A percentile compares a stretch with the other conserved stretches of the same genome.
phyloP scores from a whole-genome alignment of 1,140 invertebrate species.

The Aradophagus sp. region DNA sequence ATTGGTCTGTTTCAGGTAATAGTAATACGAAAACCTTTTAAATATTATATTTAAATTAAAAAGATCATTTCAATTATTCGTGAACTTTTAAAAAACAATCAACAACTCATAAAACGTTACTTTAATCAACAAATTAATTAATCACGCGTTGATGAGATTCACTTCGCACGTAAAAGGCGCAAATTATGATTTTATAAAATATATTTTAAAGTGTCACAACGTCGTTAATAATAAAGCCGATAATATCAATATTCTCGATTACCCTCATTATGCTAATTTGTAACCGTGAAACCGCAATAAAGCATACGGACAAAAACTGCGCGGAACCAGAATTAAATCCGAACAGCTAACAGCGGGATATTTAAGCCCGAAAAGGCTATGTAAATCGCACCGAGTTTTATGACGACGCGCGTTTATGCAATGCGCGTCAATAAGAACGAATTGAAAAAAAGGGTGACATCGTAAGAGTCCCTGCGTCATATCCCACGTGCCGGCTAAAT shows the following conservation, averaged over 20 bases:
- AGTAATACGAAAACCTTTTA: too few relatives aligned
- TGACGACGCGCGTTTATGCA: constrained; percentile 44
- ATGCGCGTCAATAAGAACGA: constrained; percentile 40
- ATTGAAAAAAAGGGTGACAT: constrained; percentile 62
- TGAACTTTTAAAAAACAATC: too few relatives aligned
- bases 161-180: constrained; percentile 5
- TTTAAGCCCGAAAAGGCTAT: constrained; percentile 52
- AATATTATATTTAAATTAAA: too few relatives aligned
- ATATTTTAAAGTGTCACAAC: constrained; percentile 64
- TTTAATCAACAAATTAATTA: constrained; percentile 40
- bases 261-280: constrained; percentile 56
- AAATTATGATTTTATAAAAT: constrained; percentile 45
- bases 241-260: constrained; percentile 59
- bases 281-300: constrained; percentile 34
- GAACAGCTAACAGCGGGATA: constrained; percentile 44
- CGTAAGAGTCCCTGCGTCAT: constrained; percentile 63
- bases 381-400: constrained; percentile 64
- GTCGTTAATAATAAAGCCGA: constrained; percentile 64
- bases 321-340: constrained; percentile 46
- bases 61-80: too few relatives aligned
- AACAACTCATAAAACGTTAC: too few relatives aligned
- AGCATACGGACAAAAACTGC: constrained; percentile 33
- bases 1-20: too few relatives aligned
- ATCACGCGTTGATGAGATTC: not conserved
- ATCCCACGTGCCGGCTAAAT: constrained; percentile 65